phyloP scores from a whole-genome alignment of 2,888 invertebrate species.

The Dicranocentrus wangi region DNA sequence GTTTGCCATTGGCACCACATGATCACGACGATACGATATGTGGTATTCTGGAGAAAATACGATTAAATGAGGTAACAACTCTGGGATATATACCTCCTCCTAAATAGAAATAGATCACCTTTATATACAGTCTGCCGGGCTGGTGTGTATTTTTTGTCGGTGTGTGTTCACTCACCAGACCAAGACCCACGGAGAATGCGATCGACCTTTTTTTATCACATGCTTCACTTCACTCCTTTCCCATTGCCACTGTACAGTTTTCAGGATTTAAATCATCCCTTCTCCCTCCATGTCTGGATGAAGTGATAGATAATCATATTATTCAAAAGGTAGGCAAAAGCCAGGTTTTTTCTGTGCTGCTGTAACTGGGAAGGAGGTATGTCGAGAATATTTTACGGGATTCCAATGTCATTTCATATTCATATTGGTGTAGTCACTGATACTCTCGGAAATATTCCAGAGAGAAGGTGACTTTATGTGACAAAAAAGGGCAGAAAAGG shows the following conservation, averaged over 20 bases:
- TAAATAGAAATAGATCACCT: conserved; percentile 52
- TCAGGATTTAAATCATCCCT: conserved; percentile 59
- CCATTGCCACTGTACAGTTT: conserved; percentile 55
- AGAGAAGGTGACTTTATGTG: too few species aligned
- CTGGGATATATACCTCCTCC: background rate
- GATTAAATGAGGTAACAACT: conserved; percentile 58
- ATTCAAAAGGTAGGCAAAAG: conserved; percentile 52
- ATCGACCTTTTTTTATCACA: conserved; percentile 64
- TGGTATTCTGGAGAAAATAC: conserved; percentile 26
- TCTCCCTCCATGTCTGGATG: conserved; percentile 31
- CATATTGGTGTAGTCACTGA: conserved; percentile 1
- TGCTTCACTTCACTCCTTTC: conserved; percentile 62
- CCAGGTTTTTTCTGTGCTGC: conserved; percentile 51
- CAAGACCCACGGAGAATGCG: conserved; percentile 23
- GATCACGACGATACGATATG: conserved; percentile 4
- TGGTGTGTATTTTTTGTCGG: conserved; percentile 2
- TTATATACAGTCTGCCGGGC: conserved; percentile 9
- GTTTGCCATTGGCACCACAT: conserved; percentile 36
- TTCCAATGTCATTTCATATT: too few species aligned
- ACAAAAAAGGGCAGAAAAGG: conserved; percentile 38
- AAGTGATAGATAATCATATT: conserved; percentile 57
- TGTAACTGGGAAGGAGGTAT: too few species aligned
- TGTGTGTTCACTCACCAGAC: background rate
- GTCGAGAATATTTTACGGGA: too few species aligned
- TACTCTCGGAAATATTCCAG: too few species aligned